Evolutionary conservation across 2,888 invertebrate genomes (phyloP).

Genomic region (Timema podura): DNA sequence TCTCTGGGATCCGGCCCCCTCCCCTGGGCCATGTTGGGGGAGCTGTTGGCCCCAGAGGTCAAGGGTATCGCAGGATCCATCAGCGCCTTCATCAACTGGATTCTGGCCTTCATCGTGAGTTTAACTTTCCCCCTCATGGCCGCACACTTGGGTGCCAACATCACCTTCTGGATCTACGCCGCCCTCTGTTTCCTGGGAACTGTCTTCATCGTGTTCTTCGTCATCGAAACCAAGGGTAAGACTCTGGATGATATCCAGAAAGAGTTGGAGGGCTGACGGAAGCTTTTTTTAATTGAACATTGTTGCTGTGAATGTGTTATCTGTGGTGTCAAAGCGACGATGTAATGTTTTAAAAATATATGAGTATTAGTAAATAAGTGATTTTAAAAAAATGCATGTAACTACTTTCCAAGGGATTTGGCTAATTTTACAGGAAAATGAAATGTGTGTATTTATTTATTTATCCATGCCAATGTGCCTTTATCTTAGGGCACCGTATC

Average conservation of each 20-base stretch:
- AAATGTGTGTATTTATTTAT: no score
- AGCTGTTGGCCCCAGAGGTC: slow-evolving; percentile 64
- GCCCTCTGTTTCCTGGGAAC: background rate
- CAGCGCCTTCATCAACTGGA: slow-evolving; percentile 12
- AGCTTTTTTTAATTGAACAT: no score
- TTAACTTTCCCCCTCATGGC: background rate
- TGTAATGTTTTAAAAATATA: no score
- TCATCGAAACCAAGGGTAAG: slow-evolving; percentile 8
- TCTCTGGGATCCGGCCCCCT: slow-evolving; percentile 82
- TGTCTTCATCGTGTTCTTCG: background rate
- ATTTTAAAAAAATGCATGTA: no score
- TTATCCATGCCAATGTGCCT: no score
- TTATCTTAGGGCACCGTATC: no score
- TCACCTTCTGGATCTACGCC: slow-evolving; percentile 6
- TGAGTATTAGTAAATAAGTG: no score
- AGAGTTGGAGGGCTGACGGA: background rate
- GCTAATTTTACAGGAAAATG: no score
- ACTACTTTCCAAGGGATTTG: no score
- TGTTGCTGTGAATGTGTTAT: no score
- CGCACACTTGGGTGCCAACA: background rate
- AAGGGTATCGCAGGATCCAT: slow-evolving; percentile 4
- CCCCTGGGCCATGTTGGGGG: slow-evolving; percentile 86
- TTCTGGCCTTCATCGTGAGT: slow-evolving; percentile 3
- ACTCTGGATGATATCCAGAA: slow-evolving; percentile 5
- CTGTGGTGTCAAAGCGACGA: no score